Evolutionary conservation across 2,797 vertebrate species (phyloP).

Genomic region (Hapalemur alaotrensis): DNA sequence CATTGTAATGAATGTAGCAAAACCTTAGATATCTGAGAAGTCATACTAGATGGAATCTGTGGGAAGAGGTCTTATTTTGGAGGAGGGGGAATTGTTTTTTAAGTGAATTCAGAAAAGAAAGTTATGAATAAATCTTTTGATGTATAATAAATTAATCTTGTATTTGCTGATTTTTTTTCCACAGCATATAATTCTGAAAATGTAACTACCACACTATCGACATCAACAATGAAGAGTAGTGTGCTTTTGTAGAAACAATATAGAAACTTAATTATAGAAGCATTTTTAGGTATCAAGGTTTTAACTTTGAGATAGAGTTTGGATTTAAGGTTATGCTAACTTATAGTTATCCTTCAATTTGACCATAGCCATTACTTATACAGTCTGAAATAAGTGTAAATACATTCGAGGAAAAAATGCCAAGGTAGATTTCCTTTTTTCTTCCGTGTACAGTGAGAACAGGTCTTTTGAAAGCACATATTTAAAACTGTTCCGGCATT

Average conservation of each 20-base stretch:
- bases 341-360: background rate
- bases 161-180: background rate
- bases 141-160: background rate
- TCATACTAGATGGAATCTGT: background rate
- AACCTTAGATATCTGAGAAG: background rate
- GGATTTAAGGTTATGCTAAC: background rate
- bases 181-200: background rate
- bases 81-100: background rate
- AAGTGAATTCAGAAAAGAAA: slow-evolving; percentile 4
- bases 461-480: slow-evolving; percentile 8
- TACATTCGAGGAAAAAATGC: background rate
- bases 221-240: background rate
- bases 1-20: background rate
- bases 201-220: background rate
- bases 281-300: background rate
- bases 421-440: background rate
- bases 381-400: background rate
- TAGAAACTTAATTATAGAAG: background rate
- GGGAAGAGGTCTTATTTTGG: background rate
- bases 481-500: background rate
- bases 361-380: background rate
- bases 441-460: background rate
- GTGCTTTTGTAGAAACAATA: background rate
- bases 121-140: slow-evolving; percentile 46
- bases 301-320: background rate